Base-by-base conservation (phyloP, 1,140 invertebrate species). In the Drosophila orosa region DNA sequence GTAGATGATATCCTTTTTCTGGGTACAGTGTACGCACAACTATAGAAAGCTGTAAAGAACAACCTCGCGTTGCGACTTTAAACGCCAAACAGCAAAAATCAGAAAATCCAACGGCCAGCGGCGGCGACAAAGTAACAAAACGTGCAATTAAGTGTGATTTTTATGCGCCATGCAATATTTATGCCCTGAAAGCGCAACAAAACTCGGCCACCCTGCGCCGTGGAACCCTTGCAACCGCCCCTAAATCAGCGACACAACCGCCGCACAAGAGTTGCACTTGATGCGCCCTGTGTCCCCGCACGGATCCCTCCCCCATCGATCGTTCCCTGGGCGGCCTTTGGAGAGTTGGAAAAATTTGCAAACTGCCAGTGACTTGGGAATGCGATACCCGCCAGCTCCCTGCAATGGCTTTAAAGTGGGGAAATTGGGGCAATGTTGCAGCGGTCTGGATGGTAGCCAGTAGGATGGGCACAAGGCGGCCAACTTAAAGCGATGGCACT, bases 111-210 rank as follows among this genome's bases (percentile, higher is more conserved):
- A 29, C 22, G 61, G 45, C 27, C 54, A 66, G 61, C 58, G 25
- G 12, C 39, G 12, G 42, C 74, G 68, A 86, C 83, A 86, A 86
- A 71, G 83, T 87, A 77, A 67, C 78, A 82, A 67, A 86, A 66
- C 62, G 71, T 72, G 83, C 83, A 86, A 87, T 87, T 86, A 86
- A 82, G 75, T 87, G 57, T 73, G 79, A 87, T 80, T 84, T 83
- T 83, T 79, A 83, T 75, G 78, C 74, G 40, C 44, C 65, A 37
- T 50, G 74, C 69, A 68, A 75, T 86, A 86, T 78, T 86, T 86
- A 86, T 81, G 69, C 55, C 45, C 56, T 50, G 55, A 42, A 48
- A 44, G n/a, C 55, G 74, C 55, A 65, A 59, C 60, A 60, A 37
- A 48, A 57, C 22, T 76, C 66, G 66, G 66, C 65, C 65, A 69